Evolutionary conservation across 2,888 invertebrate species (phyloP).

Genomic region (Drosophila trichaetosa): DNA sequence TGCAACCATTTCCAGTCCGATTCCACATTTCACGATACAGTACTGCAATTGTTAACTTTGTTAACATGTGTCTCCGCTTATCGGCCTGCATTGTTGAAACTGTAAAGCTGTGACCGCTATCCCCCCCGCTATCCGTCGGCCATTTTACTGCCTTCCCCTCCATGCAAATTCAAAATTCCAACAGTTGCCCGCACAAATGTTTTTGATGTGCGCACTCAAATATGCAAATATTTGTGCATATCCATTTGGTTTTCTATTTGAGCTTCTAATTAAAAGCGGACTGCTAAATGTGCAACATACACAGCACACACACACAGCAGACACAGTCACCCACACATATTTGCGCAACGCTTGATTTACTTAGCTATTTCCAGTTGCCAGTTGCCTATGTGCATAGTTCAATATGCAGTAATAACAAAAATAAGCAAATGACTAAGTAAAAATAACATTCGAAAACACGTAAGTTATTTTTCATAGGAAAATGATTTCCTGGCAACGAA

Average conservation of each 20-base stretch:
- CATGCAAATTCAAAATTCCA: not conserved
- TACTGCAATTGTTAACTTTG: conserved; percentile 67
- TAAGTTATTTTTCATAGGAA: not conserved
- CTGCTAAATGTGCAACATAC: conserved; percentile 46
- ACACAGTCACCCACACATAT: conserved; percentile 7
- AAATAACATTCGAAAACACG: not conserved
- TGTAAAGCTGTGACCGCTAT: not conserved
- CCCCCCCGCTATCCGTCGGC: not conserved
- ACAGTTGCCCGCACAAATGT: conserved; percentile 60
- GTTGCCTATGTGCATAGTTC: conserved; percentile 12
- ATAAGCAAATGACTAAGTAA: not conserved
- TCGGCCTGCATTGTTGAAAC: conserved; percentile 62
- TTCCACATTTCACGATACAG: conserved; percentile 26
- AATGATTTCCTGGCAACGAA: not conserved
- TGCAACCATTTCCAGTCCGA: conserved; percentile 45
- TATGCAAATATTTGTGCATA: conserved; percentile 76
- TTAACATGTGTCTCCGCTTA: conserved; percentile 79
- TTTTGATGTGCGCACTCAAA: conserved; percentile 72
- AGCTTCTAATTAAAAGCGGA: conserved; percentile 68
- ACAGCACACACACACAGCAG: conserved; percentile 6
- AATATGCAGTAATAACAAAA: conserved; percentile 6
- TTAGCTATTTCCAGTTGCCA: conserved; percentile 12
- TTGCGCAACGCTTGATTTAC: conserved; percentile 43
- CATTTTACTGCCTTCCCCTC: not conserved
- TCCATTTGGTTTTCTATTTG: conserved; percentile 52